Percentiles rank a stretch among this genome's conserved stretches.
Evolutionary conservation across 2,113 vertebrate genomes (phyloP).

Genomic region (Condylura cristata): DNA sequence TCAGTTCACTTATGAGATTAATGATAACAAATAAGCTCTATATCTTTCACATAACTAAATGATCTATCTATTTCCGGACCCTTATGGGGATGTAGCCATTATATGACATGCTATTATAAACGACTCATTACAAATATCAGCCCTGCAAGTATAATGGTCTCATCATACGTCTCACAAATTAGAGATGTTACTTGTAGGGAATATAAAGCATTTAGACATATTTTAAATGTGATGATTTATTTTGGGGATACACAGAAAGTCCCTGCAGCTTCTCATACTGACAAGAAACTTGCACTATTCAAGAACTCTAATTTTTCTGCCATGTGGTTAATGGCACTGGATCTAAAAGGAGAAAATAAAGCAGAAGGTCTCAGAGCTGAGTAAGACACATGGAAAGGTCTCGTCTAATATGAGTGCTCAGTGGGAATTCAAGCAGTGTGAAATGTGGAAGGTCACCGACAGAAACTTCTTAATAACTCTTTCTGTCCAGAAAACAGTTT

Average conservation of each 20-base stretch:
- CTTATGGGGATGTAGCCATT: not conserved
- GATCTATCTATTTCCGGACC: not conserved
- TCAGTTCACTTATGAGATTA: slow-evolving; percentile 17
- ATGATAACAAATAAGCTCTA: slow-evolving; percentile 19
- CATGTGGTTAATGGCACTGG: not conserved
- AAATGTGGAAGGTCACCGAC: not conserved
- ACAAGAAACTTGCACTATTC: slow-evolving; percentile 10
- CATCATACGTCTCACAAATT: not conserved
- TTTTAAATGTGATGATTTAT: slow-evolving; percentile 54
- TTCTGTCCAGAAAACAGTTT: not conserved
- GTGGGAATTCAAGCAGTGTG: not conserved
- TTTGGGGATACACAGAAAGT: not conserved
- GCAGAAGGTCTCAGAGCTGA: not conserved
- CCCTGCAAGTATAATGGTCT: not conserved
- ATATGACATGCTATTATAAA: slow-evolving; percentile 1
- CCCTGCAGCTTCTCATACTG: slow-evolving; percentile 18
- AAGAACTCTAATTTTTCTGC: not conserved
- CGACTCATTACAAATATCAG: not conserved
- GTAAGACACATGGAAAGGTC: slow-evolving; percentile 35
- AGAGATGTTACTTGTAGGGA: not conserved
- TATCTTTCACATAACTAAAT: not conserved
- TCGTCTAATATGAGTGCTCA: not conserved
- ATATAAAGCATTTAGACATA: not conserved
- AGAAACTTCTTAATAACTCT: slow-evolving; percentile 3
- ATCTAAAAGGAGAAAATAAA: not conserved